These are phyloP conservation scores for Charanyca ferruginea DNA, from an alignment of 2,888 invertebrate species.

Conservation along the genomic window DNA sequence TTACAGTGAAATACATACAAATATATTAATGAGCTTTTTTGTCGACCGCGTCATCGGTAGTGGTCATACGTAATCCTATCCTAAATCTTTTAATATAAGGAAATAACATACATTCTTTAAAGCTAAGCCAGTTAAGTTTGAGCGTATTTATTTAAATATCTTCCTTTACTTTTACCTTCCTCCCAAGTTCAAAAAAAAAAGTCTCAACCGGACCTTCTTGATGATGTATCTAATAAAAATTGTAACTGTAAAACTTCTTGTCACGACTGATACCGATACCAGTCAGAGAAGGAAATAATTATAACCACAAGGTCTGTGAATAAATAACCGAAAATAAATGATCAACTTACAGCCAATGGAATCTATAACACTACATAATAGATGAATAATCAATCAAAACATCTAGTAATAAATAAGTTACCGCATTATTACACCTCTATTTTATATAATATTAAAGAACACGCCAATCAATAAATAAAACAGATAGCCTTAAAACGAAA, in stretches of 20 bases:
- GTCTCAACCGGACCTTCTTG: background rate
- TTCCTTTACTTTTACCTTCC: slow-evolving; percentile 1
- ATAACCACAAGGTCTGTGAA: slow-evolving; percentile 25
- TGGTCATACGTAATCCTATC: background rate
- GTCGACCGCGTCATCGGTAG: background rate
- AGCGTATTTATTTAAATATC: background rate
- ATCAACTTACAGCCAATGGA: slow-evolving; percentile 22
- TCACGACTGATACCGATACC: slow-evolving; percentile 33
- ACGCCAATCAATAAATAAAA: slow-evolving; percentile 41
- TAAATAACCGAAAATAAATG: slow-evolving; percentile 27
- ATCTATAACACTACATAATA: slow-evolving; percentile 23
- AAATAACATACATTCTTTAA: too few relatives aligned
- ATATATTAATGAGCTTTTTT: too few relatives aligned
- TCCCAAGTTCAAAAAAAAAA: background rate
- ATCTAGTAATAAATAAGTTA: slow-evolving; percentile 14
- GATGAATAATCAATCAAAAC: slow-evolving; percentile 24
- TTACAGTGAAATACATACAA: too few relatives aligned
- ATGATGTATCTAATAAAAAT: slow-evolving; percentile 27
- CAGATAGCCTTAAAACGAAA: slow-evolving; percentile 41
- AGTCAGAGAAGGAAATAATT: slow-evolving; percentile 51
- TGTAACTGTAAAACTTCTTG: slow-evolving; percentile 24
- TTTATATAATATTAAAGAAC: slow-evolving; percentile 29
- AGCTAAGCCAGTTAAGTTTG: background rate
- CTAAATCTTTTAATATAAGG: too few relatives aligned
- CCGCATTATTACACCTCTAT: slow-evolving; percentile 5